These are phyloP conservation scores for Semnornis frantzii DNA, from an alignment of 2,113 vertebrate species.

Conservation along the genomic window DNA sequence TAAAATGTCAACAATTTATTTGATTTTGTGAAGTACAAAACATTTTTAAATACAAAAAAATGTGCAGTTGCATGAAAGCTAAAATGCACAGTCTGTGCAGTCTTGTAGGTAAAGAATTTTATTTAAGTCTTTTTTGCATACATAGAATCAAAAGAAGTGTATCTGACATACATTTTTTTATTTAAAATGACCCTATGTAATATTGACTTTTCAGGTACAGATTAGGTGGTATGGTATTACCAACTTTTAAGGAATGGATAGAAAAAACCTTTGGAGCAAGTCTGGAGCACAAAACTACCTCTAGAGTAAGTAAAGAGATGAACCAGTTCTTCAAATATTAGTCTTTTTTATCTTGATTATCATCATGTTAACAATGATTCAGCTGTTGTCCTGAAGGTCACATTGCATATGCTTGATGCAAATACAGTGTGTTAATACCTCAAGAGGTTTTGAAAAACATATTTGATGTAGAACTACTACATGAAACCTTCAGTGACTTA, in stretches of 20 bases:
- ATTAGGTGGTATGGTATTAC: constrained; percentile 91
- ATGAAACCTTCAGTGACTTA: neutral
- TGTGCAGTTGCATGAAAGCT: neutral
- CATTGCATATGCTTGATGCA: neutral
- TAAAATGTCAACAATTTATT: neutral
- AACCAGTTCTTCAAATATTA: constrained; percentile 29
- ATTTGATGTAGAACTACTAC: neutral
- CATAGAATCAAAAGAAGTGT: neutral
- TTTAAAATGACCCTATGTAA: constrained; percentile 60
- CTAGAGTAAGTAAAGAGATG: constrained; percentile 85
- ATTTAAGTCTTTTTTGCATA: neutral
- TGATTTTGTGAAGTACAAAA: neutral
- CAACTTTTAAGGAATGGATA: constrained; percentile 93
- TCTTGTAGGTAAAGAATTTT: neutral
- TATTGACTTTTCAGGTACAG: constrained; percentile 85
- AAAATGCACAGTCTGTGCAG: neutral
- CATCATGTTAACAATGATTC: constrained; percentile 28
- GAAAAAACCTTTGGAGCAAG: constrained; percentile 89
- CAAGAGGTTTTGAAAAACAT: neutral
- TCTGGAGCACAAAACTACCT: constrained; percentile 90
- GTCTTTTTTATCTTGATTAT: constrained; percentile 32
- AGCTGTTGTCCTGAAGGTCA: neutral
- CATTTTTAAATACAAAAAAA: neutral
- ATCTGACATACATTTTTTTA: constrained; percentile 43
- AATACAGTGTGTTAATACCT: neutral